Evolutionary conservation across 2,797 vertebrate species (phyloP).

Genomic region (Lacerta agilis): DNA sequence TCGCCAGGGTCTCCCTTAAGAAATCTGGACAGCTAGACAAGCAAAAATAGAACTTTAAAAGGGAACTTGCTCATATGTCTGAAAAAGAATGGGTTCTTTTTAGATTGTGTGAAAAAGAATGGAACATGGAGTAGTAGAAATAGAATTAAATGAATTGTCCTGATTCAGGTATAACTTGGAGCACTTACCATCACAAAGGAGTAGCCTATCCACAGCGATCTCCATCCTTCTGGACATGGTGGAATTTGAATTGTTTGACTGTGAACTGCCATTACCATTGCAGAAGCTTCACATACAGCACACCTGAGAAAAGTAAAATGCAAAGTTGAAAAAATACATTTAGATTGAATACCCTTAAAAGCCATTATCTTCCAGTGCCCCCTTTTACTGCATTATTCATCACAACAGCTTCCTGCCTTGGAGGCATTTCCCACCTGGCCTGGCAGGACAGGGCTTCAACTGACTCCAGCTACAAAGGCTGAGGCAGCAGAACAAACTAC

Average conservation of each 20-base stretch:
- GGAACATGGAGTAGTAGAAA: no score
- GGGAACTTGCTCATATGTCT: background rate
- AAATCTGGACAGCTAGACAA: background rate
- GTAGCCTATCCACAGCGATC: slow-evolving; percentile 95
- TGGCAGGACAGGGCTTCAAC: no score
- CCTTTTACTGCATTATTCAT: background rate
- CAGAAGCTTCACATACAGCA: slow-evolving; percentile 94
- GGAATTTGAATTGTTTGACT: slow-evolving; percentile 97
- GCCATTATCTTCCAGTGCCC: background rate
- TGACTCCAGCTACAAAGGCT: no score
- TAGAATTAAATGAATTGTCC: background rate
- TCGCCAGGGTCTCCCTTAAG: background rate
- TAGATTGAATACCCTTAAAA: background rate
- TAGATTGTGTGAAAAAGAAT: no score
- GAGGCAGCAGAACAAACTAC: no score
- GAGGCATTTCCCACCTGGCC: no score
- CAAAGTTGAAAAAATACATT: background rate
- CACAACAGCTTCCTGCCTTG: background rate
- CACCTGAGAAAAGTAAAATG: slow-evolving; percentile 79
- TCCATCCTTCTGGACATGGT: slow-evolving; percentile 87
- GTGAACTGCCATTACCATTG: slow-evolving; percentile 97
- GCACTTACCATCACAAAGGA: slow-evolving; percentile 97
- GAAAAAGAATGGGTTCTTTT: background rate
- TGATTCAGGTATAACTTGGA: background rate
- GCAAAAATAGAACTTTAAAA: background rate